These are phyloP conservation scores for Laupala kohalensis DNA, from an alignment of 1,140 invertebrate species.

Conservation along the genomic window DNA sequence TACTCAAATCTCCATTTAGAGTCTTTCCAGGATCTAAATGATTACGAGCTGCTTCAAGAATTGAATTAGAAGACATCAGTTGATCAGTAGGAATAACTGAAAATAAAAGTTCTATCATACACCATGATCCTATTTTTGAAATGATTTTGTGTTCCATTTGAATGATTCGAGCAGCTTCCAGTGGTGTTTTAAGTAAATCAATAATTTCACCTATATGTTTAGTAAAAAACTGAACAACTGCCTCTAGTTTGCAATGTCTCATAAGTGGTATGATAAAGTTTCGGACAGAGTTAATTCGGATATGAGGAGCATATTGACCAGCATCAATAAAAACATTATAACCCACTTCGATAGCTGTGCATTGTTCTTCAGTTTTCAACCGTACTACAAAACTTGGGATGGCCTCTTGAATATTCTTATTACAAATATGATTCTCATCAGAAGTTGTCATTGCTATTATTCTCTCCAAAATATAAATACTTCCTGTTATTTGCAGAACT, in stretches of 20 bases:
- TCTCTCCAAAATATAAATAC: not conserved
- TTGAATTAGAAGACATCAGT: slow-evolving; percentile 1
- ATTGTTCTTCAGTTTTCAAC: not conserved
- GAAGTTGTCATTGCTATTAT: not conserved
- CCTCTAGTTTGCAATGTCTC: not conserved
- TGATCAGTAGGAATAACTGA: slow-evolving; percentile 3
- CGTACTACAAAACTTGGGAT: not conserved
- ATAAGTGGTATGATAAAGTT: slow-evolving; percentile 4
- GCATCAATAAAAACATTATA: not conserved
- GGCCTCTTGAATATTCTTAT: not conserved
- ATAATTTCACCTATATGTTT: not conserved
- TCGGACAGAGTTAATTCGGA: slow-evolving; percentile 1
- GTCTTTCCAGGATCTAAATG: slow-evolving; percentile 22
- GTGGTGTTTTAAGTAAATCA: slow-evolving; percentile 2
- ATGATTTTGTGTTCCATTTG: slow-evolving; percentile 5
- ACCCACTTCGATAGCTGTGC: slow-evolving; percentile 4
- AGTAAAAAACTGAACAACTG: not conserved
- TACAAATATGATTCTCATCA: not conserved
- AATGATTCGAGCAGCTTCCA: slow-evolving; percentile 13
- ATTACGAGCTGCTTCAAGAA: slow-evolving; percentile 28
- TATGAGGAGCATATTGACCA: not conserved
- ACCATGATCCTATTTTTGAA: slow-evolving; percentile 7
- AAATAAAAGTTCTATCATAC: slow-evolving; percentile 22
- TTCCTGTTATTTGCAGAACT: not conserved
- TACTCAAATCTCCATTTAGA: no score